Base-by-base conservation (phyloP, 2,888 invertebrate genomes). In the Busseola fusca region DNA sequence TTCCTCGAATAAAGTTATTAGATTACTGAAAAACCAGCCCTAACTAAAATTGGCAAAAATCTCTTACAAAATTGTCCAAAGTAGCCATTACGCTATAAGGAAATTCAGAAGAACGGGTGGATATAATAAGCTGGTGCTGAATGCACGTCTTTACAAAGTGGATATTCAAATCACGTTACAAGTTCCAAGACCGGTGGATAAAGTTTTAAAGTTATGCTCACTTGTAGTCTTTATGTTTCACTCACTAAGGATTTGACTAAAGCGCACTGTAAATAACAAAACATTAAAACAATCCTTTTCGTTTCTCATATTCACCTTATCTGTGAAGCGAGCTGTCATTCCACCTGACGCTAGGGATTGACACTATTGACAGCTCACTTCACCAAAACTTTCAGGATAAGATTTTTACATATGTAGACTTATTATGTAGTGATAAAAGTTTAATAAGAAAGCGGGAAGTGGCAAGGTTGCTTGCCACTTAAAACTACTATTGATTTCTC, bases 161-260 rank as follows among this genome's bases (percentile, higher is more conserved):
- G 21, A 78, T 73, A 79, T 79, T 79, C 79, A 82, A 73, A 82
- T 66, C 74, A 79, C 82, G 68, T 18, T 50, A 63, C 58, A 52
- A 64, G 56, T 71, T 78, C 50, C 66, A 71, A 65, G 54, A 56
- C 40, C 18, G 34, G 12, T 25, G 64, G 57, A 67, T 72, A 58
- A 77, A 77, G 67, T 78, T 81, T 81, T 42, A 78, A 78, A 65
- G 62, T 63, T 81, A 63, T 72, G 56, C 60, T 66, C 62, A 69
- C 56, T 78, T 79, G 68, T 73, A 37, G 64, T 82, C 63, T 64
- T 78, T 79, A 56, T 65, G 63, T 79, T 82, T 82, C 82, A 78
- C 77, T 77, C 71, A 58, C 48, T 54, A 58, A 30, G 71, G 77
- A 76, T 70, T 65, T 65, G 10, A 62, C 40, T 76, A 69, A 69